These are phyloP conservation scores for Cydia strobilella DNA, from an alignment of 1,140 invertebrate species.

Conservation along the genomic window DNA sequence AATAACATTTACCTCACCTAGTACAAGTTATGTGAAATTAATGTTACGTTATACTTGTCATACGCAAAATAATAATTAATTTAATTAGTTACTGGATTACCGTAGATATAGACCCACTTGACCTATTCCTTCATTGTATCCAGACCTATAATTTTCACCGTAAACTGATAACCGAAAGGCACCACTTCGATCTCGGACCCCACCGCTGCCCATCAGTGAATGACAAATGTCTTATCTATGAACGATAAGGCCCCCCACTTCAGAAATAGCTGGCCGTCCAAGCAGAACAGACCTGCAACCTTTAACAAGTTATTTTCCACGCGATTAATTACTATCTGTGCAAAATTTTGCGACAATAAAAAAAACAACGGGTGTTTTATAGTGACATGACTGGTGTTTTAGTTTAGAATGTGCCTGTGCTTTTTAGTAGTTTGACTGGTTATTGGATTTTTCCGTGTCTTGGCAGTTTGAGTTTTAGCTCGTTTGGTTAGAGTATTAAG, in stretches of 20 bases:
- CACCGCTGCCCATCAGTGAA: constrained; percentile 40
- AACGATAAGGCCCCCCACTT: constrained; percentile 60
- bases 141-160: constrained; percentile 4
- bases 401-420: background rate
- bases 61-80: background rate
- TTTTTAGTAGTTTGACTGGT: background rate
- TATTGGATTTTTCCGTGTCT: constrained; percentile 2
- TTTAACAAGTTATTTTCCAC: constrained; percentile 14
- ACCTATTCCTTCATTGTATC: background rate
- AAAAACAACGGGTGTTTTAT: constrained; percentile 20
- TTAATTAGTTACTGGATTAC: background rate
- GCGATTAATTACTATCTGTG: constrained; percentile 18
- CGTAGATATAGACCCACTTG: background rate
- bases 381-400: constrained; percentile 16
- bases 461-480: constrained; percentile 3
- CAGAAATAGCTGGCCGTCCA: constrained; percentile 59
- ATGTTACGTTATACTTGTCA: background rate
- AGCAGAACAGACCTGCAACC: constrained; percentile 33
- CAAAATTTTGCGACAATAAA: background rate
- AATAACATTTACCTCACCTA: background rate
- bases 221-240: constrained; percentile 67
- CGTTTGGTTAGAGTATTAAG: background rate
- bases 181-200: constrained; percentile 27
- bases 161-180: constrained; percentile 19
- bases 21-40: background rate